Conservation (phyloP, 2,797 vertebrate species). For the Poeciliopsis infans region DNA sequence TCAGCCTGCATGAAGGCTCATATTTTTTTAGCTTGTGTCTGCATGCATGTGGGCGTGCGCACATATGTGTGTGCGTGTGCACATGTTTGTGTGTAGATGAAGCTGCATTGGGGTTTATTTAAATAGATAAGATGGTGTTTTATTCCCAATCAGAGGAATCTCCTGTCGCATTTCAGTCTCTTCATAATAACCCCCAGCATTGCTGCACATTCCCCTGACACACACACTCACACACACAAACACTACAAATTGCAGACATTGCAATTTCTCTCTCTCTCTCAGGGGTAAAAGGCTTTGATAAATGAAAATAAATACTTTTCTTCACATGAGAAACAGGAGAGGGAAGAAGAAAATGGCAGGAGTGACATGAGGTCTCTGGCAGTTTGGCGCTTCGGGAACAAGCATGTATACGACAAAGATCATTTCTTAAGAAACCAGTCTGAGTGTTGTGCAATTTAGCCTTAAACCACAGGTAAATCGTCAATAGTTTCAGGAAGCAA, state of each 20-base stretch:
- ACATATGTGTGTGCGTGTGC: not conserved
- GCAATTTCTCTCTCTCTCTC: constrained; percentile 78
- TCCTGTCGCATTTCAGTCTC: constrained; percentile 77
- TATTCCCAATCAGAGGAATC: constrained; percentile 80
- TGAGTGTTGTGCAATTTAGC: constrained; percentile 34
- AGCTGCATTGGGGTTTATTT: constrained; percentile 77
- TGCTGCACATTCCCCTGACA: constrained; percentile 64
- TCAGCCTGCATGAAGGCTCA: constrained; percentile 23
- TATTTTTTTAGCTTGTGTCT: constrained; percentile 54
- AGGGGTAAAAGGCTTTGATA: constrained; percentile 80
- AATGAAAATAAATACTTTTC: constrained; percentile 83
- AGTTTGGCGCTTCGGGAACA: constrained; percentile 64
- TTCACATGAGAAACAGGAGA: constrained; percentile 68
- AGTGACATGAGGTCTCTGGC: constrained; percentile 61
- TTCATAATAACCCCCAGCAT: constrained; percentile 81
- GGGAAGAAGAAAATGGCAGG: constrained; percentile 44
- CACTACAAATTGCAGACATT: constrained; percentile 70
- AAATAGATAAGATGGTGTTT: constrained; percentile 81
- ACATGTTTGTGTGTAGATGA: constrained; percentile 37
- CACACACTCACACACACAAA: constrained; percentile 45
- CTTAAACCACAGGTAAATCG: constrained; percentile 37
- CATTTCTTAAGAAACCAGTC: constrained; percentile 17
- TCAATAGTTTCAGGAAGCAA: constrained; percentile 37
- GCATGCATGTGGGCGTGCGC: not conserved
- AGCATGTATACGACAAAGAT: constrained; percentile 53